Evolutionary conservation across 2,113 vertebrate genomes (phyloP).

Genomic region (Merops nubicus): DNA sequence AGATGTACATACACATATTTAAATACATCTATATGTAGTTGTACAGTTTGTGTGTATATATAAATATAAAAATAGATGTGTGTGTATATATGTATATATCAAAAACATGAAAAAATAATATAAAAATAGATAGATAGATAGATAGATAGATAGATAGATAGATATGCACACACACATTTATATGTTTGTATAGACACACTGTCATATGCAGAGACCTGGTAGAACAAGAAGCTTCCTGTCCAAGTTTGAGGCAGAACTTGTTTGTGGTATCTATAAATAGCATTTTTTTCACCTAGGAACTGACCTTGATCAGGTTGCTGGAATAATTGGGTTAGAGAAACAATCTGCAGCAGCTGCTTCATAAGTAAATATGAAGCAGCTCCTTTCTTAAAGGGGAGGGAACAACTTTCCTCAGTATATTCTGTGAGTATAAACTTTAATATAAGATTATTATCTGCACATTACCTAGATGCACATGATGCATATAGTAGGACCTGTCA

Average conservation of each 20-base stretch:
- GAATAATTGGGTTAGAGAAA: not conserved
- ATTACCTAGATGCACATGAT: no score
- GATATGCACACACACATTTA: not conserved
- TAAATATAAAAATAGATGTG: no score
- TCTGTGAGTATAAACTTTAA: not conserved
- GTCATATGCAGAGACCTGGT: not conserved
- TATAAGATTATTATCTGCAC: not conserved
- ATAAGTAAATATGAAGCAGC: not conserved
- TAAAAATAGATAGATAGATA: no score
- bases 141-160: no score
- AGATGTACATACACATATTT: not conserved
- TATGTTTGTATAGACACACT: not conserved
- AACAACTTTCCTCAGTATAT: not conserved
- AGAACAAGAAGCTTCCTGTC: not conserved
- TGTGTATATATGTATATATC: not conserved
- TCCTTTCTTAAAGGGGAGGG: not conserved
- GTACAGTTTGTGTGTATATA: not conserved
- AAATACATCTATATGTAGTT: not conserved
- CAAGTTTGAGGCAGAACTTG: not conserved
- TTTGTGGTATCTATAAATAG: not conserved
- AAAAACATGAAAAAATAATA: no score
- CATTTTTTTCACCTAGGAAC: not conserved
- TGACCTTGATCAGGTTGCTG: not conserved
- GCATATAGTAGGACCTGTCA: fast-evolving
- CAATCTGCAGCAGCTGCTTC: not conserved